Evolutionary conservation across 2,888 invertebrate genomes (phyloP), one percentile per base, ranked within the genome.

Genomic region (Morpho achilles): DNA sequence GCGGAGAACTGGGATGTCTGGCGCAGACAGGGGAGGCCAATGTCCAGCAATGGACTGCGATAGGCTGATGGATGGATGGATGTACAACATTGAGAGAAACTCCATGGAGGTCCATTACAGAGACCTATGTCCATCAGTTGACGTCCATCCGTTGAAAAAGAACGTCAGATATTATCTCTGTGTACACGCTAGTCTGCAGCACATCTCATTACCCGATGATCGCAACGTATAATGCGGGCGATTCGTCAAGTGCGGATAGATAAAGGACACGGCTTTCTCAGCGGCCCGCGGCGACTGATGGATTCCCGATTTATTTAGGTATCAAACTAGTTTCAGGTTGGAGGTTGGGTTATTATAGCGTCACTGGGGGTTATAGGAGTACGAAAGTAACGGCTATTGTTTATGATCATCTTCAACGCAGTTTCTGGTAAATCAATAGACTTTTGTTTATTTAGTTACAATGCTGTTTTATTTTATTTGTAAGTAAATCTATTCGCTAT

Each of bases 191-290:
- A 67, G 60, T 72, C 78, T 79, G 65, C 64, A 42, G 50, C 53
- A 48, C 64, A 68, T 73, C 80, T 84, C 80, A 82, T 85, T 80
- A 82, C 80, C 67, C 67, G 79, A 79, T 79, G 77, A 72, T 74
- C 72, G 76, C 77, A 79, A 80, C 79, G 76, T 77, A 74, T 84
- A 86, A 83, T 79, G 76, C 69, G 79, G 73, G 76, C 80, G 71
- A 84, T 87, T 79, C 79, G 80, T 85, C 86, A 83, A 79, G 72
- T 72, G 77, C 77, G 74, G 70, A 67, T 59, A 59, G 58, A 56
- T 69, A 84, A 84, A 87, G 86, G 86, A 86, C 84, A 84, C 77
- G 66, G 72, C 82, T 82, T 83, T 87, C 86, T 78, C 86, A 85
- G 79, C 74, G 48, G 45, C 56, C 45, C 60, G 50, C 49, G 55